Evolutionary conservation across 1,140 invertebrate genomes (phyloP).

Genomic region (Drosophila rufa): DNA sequence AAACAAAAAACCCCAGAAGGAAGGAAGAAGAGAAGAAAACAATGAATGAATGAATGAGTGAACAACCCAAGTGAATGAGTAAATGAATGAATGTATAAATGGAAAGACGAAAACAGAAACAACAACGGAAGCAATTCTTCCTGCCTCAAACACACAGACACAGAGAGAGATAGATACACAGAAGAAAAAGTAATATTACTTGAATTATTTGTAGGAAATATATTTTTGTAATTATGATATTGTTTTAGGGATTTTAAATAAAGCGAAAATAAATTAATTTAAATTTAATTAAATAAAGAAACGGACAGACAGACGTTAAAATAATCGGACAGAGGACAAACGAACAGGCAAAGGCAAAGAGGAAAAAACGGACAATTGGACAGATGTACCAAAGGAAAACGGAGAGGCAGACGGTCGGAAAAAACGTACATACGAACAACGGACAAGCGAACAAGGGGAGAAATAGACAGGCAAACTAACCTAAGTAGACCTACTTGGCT

Average conservation of each 20-base stretch:
- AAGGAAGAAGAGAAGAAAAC: conserved; percentile 35
- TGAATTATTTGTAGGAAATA: background rate
- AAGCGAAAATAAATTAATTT: background rate
- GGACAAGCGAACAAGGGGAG: too few relatives aligned
- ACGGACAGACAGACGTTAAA: background rate
- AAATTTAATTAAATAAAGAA: background rate
- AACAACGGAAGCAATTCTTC: conserved; percentile 83
- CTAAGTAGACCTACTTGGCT: background rate
- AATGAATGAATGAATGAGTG: conserved; percentile 68
- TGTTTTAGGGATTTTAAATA: background rate
- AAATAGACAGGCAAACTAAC: background rate
- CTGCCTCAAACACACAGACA: conserved; percentile 52
- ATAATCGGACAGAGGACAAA: too few relatives aligned
- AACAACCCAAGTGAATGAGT: conserved; percentile 66
- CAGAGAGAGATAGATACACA: background rate
- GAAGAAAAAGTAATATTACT: background rate
- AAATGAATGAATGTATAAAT: conserved; percentile 73
- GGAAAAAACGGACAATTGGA: background rate
- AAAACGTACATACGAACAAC: background rate
- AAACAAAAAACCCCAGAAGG: conserved; percentile 7
- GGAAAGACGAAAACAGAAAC: conserved; percentile 68
- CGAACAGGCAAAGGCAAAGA: background rate
- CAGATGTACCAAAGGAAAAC: too few relatives aligned
- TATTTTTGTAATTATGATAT: background rate
- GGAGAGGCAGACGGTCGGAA: too few relatives aligned